Conservation (phyloP, 2,113 vertebrate species). For the Notechis scutatus region DNA sequence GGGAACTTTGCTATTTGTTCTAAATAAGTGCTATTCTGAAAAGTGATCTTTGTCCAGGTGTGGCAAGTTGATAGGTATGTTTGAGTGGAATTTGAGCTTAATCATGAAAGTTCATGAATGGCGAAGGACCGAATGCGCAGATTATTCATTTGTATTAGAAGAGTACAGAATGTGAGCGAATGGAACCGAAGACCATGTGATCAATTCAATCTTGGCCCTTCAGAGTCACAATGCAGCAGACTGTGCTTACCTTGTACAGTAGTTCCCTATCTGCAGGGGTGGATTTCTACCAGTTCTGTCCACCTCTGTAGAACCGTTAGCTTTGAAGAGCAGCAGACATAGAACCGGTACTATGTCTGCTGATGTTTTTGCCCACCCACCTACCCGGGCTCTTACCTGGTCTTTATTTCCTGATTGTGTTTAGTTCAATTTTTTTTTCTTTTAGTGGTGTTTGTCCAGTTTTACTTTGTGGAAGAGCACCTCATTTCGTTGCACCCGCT, state of each 20-base stretch:
- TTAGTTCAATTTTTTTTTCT: too few relatives aligned
- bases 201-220: background rate
- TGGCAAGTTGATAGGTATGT: background rate
- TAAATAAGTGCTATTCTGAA: background rate
- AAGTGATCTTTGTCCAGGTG: background rate
- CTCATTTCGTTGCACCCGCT: too few relatives aligned
- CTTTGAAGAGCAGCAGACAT: too few relatives aligned
- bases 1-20: background rate
- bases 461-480: too few relatives aligned
- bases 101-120: background rate
- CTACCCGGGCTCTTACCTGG: too few relatives aligned
- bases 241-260: background rate
- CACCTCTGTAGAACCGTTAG: too few relatives aligned
- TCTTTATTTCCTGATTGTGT: too few relatives aligned
- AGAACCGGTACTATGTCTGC: too few relatives aligned
- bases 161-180: background rate
- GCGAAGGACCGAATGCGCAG: background rate
- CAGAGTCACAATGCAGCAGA: background rate
- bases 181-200: background rate
- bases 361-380: too few relatives aligned
- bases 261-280: background rate
- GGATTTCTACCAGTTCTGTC: too few relatives aligned
- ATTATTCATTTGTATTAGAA: background rate
- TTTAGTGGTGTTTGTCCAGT: too few relatives aligned
- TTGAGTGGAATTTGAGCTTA: background rate